A percentile compares a stretch with the other conserved stretches of the same genome.
phyloP scores from a whole-genome alignment of 2,113 vertebrate genomes.

The Phylloscopus whistleri region DNA sequence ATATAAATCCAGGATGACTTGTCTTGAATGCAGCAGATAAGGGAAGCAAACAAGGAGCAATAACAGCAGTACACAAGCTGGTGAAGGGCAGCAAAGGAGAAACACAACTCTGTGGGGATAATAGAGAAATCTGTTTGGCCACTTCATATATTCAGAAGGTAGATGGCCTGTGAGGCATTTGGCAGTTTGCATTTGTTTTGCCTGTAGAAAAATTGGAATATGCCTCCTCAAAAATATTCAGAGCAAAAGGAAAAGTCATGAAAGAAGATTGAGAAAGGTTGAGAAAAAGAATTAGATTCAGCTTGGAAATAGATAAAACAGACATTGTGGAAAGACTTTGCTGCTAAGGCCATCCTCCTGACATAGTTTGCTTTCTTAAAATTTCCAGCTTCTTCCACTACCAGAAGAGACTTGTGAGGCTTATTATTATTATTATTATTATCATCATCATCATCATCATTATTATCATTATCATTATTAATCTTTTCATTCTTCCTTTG shows the following conservation, averaged over 20 bases:
- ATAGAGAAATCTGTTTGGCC: background rate
- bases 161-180: background rate
- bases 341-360: too few relatives aligned
- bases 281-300: too few relatives aligned
- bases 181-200: background rate
- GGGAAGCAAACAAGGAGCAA: background rate
- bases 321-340: too few relatives aligned
- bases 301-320: too few relatives aligned
- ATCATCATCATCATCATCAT: too few relatives aligned
- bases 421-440: too few relatives aligned
- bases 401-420: too few relatives aligned
- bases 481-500: too few relatives aligned
- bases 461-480: too few relatives aligned
- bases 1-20: background rate
- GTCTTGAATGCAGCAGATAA: background rate
- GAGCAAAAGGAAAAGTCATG: background rate
- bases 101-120: background rate
- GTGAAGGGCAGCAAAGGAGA: background rate
- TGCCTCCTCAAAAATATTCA: background rate
- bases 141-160: background rate
- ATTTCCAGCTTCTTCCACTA: too few relatives aligned
- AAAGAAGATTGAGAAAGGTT: too few relatives aligned
- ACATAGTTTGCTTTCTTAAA: too few relatives aligned
- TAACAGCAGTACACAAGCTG: background rate
- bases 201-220: background rate